A percentile compares a stretch with the other conserved stretches of the same genome.
phyloP scores from a whole-genome alignment of 2,113 vertebrate genomes.

The Anolis sagrei region DNA sequence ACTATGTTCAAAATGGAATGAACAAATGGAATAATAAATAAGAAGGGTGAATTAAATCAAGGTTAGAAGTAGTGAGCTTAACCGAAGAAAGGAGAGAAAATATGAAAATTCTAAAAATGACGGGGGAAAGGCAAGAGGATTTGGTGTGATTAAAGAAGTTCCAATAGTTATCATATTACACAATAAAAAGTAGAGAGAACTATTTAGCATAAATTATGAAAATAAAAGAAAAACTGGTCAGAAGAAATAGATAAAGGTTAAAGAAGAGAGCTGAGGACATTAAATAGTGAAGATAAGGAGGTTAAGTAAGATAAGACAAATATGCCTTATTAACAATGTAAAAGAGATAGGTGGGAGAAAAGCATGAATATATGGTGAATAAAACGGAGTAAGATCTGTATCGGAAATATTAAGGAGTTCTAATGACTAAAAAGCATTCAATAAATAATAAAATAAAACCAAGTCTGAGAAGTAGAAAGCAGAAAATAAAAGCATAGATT shows the following conservation, averaged over 20 bases:
- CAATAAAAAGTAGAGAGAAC: not conserved
- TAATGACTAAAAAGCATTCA: not conserved
- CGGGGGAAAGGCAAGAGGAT: not conserved
- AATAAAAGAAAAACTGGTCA: not conserved
- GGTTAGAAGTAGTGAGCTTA: no score
- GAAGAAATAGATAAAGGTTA: not conserved
- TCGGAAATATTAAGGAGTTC: not conserved
- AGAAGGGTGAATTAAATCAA: not conserved
- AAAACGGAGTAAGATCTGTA: not conserved
- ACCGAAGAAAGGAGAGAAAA: not conserved
- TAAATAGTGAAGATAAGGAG: not conserved
- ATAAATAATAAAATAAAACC: not conserved
- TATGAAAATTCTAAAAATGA: not conserved
- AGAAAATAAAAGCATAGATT: not conserved
- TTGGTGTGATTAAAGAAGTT: not conserved
- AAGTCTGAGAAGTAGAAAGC: not conserved
- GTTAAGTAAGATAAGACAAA: not conserved
- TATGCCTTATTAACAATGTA: not conserved
- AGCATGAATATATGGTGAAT: not conserved
- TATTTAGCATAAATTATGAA: not conserved
- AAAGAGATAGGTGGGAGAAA: not conserved
- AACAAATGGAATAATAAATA: not conserved
- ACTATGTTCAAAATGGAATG: no score
- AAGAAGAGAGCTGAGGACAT: not conserved
- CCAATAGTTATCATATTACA: not conserved